Percentiles rank a stretch among this genome's conserved stretches.
These are phyloP conservation scores for Argyra leucocephala DNA, from an alignment of 2,888 invertebrate genomes.

Conservation along the genomic window DNA sequence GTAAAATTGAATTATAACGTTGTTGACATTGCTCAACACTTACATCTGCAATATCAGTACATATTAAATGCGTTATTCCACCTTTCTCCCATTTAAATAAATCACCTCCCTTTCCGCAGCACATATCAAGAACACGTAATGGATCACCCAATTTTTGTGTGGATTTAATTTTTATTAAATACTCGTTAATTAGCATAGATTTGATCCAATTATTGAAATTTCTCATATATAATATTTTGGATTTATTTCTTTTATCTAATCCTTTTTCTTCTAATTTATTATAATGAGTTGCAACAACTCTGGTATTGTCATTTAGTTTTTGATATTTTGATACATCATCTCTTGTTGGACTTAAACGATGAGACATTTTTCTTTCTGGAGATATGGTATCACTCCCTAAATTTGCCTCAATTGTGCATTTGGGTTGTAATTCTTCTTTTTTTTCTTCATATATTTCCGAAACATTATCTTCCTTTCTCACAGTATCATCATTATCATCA, in stretches of 20 bases:
- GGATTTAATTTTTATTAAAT: conserved; percentile 56
- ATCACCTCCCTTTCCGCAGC: conserved; percentile 98
- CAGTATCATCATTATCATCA: neutral
- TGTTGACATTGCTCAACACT: conserved; percentile 84
- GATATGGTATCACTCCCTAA: neutral
- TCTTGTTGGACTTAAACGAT: neutral
- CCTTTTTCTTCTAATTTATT: conserved; percentile 81
- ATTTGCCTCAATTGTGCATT: neutral
- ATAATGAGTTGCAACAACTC: conserved; percentile 80
- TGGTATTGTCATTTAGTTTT: conserved; percentile 30
- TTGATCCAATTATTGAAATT: conserved; percentile 99
- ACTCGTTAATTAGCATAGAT: conserved; percentile 84
- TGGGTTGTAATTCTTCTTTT: neutral
- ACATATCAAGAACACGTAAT: conserved; percentile 78
- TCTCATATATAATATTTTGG: conserved; percentile 84
- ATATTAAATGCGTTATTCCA: conserved; percentile 69
- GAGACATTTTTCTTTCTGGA: neutral
- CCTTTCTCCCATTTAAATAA: conserved; percentile 90
- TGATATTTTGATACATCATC: neutral
- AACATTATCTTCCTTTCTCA: neutral
- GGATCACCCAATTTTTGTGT: conserved; percentile 56
- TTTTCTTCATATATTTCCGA: neutral
- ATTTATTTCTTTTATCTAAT: conserved; percentile 67
- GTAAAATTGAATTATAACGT: conserved; percentile 65
- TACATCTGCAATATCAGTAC: conserved; percentile 86